These are phyloP conservation scores for Actinemys pallida DNA, from an alignment of 2,113 vertebrate species.

Conservation along the genomic window DNA sequence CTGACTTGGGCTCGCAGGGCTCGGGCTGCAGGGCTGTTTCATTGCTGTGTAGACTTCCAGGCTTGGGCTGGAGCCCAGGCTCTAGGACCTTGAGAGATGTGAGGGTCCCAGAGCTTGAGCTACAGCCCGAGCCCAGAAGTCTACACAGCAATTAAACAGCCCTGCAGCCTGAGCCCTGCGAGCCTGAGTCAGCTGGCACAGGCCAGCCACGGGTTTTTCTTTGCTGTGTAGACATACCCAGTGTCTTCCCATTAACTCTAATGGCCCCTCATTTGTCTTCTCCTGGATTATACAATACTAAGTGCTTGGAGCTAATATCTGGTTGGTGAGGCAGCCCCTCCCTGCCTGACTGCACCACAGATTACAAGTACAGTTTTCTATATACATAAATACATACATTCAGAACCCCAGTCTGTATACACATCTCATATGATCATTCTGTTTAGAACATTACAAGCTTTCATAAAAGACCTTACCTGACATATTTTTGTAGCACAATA, in stretches of 20 bases:
- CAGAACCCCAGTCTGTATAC: no score
- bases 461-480: no score
- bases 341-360: neutral
- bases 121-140: neutral
- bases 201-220: no score
- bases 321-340: neutral
- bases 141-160: neutral
- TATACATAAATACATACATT: neutral
- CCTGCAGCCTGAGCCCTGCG: no score
- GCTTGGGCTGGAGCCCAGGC: neutral
- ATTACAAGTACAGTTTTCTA: no score
- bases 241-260: neutral
- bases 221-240: no score
- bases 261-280: neutral
- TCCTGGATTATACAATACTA: neutral
- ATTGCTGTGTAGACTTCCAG: neutral
- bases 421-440: no score
- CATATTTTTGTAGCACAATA: no score
- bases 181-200: no score
- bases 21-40: neutral
- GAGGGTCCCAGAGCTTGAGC: neutral
- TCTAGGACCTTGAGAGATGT: neutral
- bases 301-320: neutral
- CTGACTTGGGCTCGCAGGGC: neutral
- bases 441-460: no score